Evolutionary conservation across 2,888 invertebrate genomes (phyloP).

Genomic region (Synanthedon vespiformis): DNA sequence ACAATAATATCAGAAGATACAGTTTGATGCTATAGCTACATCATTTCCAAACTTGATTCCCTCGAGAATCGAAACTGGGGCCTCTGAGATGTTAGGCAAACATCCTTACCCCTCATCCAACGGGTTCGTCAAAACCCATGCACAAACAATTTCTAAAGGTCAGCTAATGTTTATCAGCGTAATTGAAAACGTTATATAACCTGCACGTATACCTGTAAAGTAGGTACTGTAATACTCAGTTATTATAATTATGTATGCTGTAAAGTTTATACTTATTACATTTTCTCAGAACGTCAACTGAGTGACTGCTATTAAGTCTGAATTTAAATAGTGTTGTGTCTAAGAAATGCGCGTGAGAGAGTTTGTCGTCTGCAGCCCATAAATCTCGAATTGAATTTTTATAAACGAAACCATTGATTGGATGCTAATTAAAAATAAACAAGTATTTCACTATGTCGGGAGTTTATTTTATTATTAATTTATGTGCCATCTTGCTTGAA

Average conservation of each 20-base stretch:
- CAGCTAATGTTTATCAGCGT: too few relatives aligned
- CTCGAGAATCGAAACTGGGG: too few relatives aligned
- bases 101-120: too few relatives aligned
- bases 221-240: too few relatives aligned
- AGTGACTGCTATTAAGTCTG: background rate
- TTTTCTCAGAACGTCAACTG: slow-evolving; percentile 3
- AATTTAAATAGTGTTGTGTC: slow-evolving; percentile 28
- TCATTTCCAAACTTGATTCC: too few relatives aligned
- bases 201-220: too few relatives aligned
- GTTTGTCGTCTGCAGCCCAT: slow-evolving; percentile 30
- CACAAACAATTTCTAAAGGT: too few relatives aligned
- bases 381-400: slow-evolving; percentile 44
- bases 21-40: too few relatives aligned
- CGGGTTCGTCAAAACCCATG: too few relatives aligned
- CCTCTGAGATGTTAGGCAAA: too few relatives aligned
- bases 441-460: slow-evolving; percentile 39
- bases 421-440: slow-evolving; percentile 49
- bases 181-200: too few relatives aligned
- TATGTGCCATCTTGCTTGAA: slow-evolving; percentile 29
- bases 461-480: slow-evolving; percentile 24
- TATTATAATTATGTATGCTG: background rate
- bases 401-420: slow-evolving; percentile 55
- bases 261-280: background rate
- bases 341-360: slow-evolving; percentile 50
- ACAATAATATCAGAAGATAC: too few relatives aligned